phyloP scores from a whole-genome alignment of 2,113 vertebrate genomes.

The Leucopsar rothschildi region DNA sequence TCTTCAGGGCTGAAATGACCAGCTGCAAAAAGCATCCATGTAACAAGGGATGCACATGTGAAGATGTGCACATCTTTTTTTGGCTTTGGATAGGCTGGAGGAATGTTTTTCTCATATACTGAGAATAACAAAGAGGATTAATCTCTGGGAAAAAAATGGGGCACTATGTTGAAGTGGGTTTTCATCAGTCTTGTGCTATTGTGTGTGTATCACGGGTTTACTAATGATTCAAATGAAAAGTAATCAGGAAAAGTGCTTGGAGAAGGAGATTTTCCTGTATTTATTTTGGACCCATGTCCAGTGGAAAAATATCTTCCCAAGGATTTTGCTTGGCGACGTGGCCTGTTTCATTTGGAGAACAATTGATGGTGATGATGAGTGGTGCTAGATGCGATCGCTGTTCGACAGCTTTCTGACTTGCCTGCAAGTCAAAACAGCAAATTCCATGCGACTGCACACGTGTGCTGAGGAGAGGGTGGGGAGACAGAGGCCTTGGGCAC shows the following conservation, averaged over 20 bases:
- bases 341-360: conserved; percentile 81
- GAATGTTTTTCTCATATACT: conserved; percentile 23
- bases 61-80: background rate
- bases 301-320: conserved; percentile 79
- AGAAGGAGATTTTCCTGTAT: conserved; percentile 70
- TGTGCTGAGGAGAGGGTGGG: background rate
- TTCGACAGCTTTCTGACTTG: conserved; percentile 25
- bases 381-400: conserved; percentile 38
- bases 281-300: conserved; percentile 78
- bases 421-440: background rate
- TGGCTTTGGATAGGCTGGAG: background rate
- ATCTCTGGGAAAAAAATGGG: conserved; percentile 47
- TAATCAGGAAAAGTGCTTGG: conserved; percentile 58
- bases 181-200: conserved; percentile 43
- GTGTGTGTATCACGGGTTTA: background rate
- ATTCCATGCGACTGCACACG: background rate
- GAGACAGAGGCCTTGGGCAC: background rate
- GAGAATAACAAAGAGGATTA: conserved; percentile 27
- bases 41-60: background rate
- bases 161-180: conserved; percentile 67
- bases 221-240: conserved; percentile 40
- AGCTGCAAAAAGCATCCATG: conserved; percentile 31
- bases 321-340: conserved; percentile 68
- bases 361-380: conserved; percentile 77
- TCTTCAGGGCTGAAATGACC: background rate